Evolutionary conservation across 2,888 invertebrate genomes (phyloP), one percentile per base, ranked within the genome.

Genomic region (Drosophila anomelani): DNA sequence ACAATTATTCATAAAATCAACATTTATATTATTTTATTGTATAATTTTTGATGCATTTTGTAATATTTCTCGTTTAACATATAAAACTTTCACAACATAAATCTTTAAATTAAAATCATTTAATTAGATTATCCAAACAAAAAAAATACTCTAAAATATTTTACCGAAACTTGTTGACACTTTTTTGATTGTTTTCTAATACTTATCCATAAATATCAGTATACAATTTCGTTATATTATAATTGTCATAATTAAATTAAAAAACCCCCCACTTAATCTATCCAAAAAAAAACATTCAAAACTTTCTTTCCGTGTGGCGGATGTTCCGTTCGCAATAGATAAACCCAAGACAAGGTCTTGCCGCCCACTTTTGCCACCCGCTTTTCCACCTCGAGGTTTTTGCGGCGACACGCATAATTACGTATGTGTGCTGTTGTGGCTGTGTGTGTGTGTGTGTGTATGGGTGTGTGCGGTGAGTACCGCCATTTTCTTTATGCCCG

Each of bases 381-480:
- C 17, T 23, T 78, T 78, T 68, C 78, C 76, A 74, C 78, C 77
- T 38, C 68, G 66, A 62, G 58, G 70, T 63, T 83, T 66, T 59
- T 61, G 61, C 56, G 68, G 75, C 82, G 79, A 71, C 71, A 73
- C 81, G 79, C 81, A 81, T 83, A 83, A 83, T 83, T 86, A 83
- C 86, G 87, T 83, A 86, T 82, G 82, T 81, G 76, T 66, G 36
- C 44, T 39, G 26, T 32, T 54, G 44, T 29, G 41, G 55, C 15
- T 17, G 41, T 53, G 39, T 32, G 32, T 53, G 34, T 36, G 36
- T n/a, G 44, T 20, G 12, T 32, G n/a, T 12, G 15, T 32, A 4
- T 43, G 43, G 55, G 36, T 44, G 67, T 55, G 54, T 49, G 54
- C 32, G 60, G 47, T 47, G 67, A 51, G 64, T 63, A 66, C 63